phyloP scores from a whole-genome alignment of 2,113 vertebrate species.

The Pipra filicauda region DNA sequence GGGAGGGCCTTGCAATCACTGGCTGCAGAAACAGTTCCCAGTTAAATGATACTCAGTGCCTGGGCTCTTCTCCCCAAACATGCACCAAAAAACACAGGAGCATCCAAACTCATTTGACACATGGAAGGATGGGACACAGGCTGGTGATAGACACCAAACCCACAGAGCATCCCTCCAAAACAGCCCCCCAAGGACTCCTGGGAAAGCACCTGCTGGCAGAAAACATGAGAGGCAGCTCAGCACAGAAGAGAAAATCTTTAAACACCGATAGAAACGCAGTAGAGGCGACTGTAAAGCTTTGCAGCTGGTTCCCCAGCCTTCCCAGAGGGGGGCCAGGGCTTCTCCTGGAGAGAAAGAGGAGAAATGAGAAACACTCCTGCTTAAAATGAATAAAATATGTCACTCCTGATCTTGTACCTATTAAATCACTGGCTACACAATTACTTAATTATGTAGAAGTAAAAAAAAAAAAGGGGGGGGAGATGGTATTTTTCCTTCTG shows the following conservation, averaged over 20 bases:
- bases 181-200: rapidly evolving
- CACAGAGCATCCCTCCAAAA: background rate
- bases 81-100: background rate
- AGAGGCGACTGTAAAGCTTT: background rate
- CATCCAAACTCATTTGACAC: background rate
- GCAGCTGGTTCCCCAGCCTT: slow-evolving; percentile 44
- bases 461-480: background rate
- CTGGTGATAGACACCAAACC: background rate
- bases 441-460: slow-evolving; percentile 74
- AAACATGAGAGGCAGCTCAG: background rate
- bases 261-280: background rate
- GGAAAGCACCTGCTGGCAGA: background rate
- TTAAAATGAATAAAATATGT: slow-evolving; percentile 74
- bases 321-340: slow-evolving; percentile 43
- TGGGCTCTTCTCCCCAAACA: background rate
- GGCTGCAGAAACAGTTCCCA: background rate
- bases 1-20: background rate
- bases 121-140: background rate
- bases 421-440: slow-evolving; percentile 77
- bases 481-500: slow-evolving; percentile 62
- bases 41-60: rapidly evolving
- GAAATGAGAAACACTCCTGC: slow-evolving; percentile 39
- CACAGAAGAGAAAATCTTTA: background rate
- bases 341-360: background rate
- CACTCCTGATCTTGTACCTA: slow-evolving; percentile 71